phyloP scores from a whole-genome alignment of 35 echinoderm and acorn worm genomes.

The Lytechinus pictus region DNA sequence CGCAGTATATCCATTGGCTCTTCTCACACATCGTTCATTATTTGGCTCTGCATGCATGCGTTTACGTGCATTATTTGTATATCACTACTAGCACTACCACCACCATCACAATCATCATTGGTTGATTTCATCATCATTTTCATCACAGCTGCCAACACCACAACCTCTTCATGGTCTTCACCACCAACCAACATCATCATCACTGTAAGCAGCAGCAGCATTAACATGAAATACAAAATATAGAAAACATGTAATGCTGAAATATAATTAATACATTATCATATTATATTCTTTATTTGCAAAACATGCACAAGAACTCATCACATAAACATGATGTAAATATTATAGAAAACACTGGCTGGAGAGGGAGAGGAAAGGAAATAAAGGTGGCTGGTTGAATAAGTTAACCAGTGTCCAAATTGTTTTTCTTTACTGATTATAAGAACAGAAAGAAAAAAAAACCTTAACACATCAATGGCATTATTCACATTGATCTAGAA shows the following conservation, averaged over 20 bases:
- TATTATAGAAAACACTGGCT: neutral
- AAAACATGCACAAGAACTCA: constrained; percentile 18
- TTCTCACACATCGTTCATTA: too few relatives aligned
- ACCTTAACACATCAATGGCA: neutral
- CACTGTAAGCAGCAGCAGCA: neutral
- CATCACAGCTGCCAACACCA: neutral
- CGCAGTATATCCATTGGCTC: too few relatives aligned
- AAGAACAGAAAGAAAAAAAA: neutral
- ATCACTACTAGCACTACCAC: neutral
- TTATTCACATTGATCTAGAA: neutral
- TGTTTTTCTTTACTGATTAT: neutral
- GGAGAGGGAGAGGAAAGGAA: neutral
- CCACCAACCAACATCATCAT: neutral
- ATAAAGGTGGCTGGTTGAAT: neutral
- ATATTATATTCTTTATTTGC: constrained; percentile 7
- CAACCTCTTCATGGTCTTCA: too few relatives aligned
- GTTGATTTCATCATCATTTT: neutral
- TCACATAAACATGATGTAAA: neutral
- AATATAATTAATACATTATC: neutral
- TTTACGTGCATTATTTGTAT: neutral
- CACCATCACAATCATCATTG: neutral
- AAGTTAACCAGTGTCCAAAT: neutral
- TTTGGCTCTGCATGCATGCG: too few relatives aligned
- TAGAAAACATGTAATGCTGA: neutral
- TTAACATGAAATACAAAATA: neutral